phyloP scores from a whole-genome alignment of 2,888 invertebrate species.

The Adelognathus sp. region DNA sequence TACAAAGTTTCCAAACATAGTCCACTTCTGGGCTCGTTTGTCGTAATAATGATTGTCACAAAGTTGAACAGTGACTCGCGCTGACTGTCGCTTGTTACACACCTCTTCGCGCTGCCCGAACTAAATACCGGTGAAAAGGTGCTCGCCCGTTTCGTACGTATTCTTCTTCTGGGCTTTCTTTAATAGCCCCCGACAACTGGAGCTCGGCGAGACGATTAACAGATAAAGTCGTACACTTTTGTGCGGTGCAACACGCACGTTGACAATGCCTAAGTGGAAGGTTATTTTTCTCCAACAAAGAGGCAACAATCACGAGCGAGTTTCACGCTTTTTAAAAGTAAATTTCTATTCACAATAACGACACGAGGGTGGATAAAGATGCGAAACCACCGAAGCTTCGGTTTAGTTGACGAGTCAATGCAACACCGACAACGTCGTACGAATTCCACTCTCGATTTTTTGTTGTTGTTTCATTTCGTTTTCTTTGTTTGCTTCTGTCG shows the following conservation, averaged over 20 bases:
- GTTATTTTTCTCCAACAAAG: background rate
- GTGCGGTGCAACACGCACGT: conserved; percentile 42
- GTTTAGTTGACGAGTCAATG: conserved; percentile 69
- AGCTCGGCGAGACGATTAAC: conserved; percentile 67
- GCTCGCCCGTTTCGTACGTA: conserved; percentile 13
- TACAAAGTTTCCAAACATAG: background rate
- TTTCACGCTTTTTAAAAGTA: conserved; percentile 76
- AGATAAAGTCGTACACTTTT: conserved; percentile 42
- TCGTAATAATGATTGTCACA: background rate
- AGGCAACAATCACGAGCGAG: background rate
- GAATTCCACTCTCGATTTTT: conserved; percentile 4
- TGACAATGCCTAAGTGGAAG: conserved; percentile 11
- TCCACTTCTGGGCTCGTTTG: background rate
- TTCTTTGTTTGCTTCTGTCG: too few relatives aligned
- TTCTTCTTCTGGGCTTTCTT: conserved; percentile 54
- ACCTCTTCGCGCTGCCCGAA: conserved; percentile 64
- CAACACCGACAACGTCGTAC: conserved; percentile 58
- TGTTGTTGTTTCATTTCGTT: background rate
- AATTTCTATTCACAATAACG: conserved; percentile 17
- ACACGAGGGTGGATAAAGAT: conserved; percentile 67
- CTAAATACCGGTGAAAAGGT: conserved; percentile 63
- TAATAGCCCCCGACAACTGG: conserved; percentile 66
- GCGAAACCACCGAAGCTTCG: conserved; percentile 51
- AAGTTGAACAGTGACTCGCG: conserved; percentile 13
- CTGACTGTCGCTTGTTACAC: conserved; percentile 25